Base-by-base conservation (phyloP, 2,888 invertebrate species). In the Camponotus fellah region DNA sequence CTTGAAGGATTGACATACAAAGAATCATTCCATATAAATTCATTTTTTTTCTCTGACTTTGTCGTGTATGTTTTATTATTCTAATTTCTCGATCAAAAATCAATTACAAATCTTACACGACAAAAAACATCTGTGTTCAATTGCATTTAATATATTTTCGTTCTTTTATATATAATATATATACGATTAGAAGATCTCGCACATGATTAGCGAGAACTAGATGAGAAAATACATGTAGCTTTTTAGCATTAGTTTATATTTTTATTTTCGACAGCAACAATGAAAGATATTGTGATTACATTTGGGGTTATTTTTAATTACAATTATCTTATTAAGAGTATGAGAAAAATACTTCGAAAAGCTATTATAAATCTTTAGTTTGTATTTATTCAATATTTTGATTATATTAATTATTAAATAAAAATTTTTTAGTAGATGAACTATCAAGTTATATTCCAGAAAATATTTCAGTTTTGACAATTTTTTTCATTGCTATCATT, bases 131-230 rank as follows among this genome's bases (percentile, higher is more conserved):
- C n/a, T n/a, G 60, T 72, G 34, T 80, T 80, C 60, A 80, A 40
- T 72, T 80, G 46, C 79, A 80, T 80, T 60, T 72, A 72, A 60
- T n/a, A 69, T 56, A 43, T 62, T 76, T 8, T 56, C n/a, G 43
- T 46, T 49, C n/a, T 53, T 53, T n/a, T 53, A 53, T 53, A 40
- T 56, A 14, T 46, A 46, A 21, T 14, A n/a, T 46, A 75, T 53
- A 34, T 34, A 37, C 6, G 12, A 74, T 21, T 10, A 71, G 5
- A 34, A 12, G 21, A 12, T 14, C n/a, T 53, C n/a, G 49, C 8
- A n/a, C n/a, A 8, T 4, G 2, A 8, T 53, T n/a, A 53, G 49
- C 49, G 6, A 53, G n/a, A 17, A 17, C 6, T 49, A 49, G 49
- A 49, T 5, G 17, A 49, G 6, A n/a, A 2, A 8, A 53, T 53